Percentiles rank a stretch among this genome's conserved stretches.
Evolutionary conservation across 2,797 vertebrate species (phyloP).

Genomic region (Rhyacichthys aspro): DNA sequence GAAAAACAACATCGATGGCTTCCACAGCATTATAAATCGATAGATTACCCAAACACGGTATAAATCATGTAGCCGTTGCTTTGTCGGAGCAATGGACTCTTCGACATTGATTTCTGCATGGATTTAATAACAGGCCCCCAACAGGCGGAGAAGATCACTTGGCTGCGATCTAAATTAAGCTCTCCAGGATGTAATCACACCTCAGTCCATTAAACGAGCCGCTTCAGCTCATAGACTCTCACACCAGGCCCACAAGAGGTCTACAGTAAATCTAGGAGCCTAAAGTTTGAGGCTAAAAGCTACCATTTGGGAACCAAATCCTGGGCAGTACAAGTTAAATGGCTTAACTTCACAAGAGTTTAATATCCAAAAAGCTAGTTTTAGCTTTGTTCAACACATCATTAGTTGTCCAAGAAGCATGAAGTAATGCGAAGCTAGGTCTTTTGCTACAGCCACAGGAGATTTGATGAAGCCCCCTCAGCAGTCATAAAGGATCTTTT

Average conservation of each 20-base stretch:
- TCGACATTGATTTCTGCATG: constrained; percentile 71
- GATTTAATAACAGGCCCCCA: constrained; percentile 74
- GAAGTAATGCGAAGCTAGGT: background rate
- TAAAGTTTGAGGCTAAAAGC: background rate
- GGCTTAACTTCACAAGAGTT: background rate
- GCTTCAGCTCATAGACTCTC: constrained; percentile 23
- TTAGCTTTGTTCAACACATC: background rate
- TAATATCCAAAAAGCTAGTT: background rate
- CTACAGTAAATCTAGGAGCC: background rate
- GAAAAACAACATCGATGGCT: constrained; percentile 65
- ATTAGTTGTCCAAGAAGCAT: background rate
- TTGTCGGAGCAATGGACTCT: constrained; percentile 58
- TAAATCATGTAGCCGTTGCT: constrained; percentile 55
- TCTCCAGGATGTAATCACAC: constrained; percentile 63
- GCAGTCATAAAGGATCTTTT: constrained; percentile 13
- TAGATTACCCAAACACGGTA: constrained; percentile 65
- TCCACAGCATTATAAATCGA: constrained; percentile 68
- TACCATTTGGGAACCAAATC: background rate
- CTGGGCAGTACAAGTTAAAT: background rate
- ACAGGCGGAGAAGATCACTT: constrained; percentile 60
- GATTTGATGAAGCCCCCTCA: constrained; percentile 13
- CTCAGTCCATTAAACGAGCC: constrained; percentile 44
- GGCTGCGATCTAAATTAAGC: constrained; percentile 65
- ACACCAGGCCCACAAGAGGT: constrained; percentile 24
- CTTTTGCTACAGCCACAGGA: background rate